Conservation (phyloP, 2,797 vertebrate genomes). For the Anas acuta region DNA sequence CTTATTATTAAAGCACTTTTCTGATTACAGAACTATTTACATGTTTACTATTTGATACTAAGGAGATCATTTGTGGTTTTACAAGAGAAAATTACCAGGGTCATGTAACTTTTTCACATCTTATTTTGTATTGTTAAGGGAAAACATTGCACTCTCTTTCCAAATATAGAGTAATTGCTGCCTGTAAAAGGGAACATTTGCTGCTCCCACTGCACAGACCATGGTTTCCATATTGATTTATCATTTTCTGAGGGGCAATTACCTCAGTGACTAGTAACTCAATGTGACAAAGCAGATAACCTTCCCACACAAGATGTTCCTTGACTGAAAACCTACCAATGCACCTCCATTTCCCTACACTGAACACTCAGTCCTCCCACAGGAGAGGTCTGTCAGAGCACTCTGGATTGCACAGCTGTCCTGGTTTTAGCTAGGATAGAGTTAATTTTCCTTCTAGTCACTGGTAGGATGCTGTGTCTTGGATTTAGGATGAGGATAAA, state of each 20-base stretch:
- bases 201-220: constrained; percentile 10
- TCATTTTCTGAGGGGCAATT: constrained; percentile 38
- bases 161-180: constrained; percentile 7
- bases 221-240: constrained; percentile 51
- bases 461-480: no score
- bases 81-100: constrained; percentile 42
- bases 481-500: no score
- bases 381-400: background rate
- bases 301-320: constrained; percentile 5
- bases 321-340: background rate
- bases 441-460: no score
- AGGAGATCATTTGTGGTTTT: constrained; percentile 37
- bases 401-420: background rate
- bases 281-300: constrained; percentile 14
- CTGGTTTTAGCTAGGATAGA: no score
- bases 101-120: constrained; percentile 7
- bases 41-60: constrained; percentile 22
- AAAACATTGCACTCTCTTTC: background rate
- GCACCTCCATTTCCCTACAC: background rate
- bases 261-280: constrained; percentile 38
- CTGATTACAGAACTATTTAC: constrained; percentile 8
- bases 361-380: background rate
- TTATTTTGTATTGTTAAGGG: constrained; percentile 40
- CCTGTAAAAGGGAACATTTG: constrained; percentile 27
- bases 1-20: constrained; percentile 46